Conservation (phyloP, 2,797 vertebrate genomes). For the Danio kyathit region DNA sequence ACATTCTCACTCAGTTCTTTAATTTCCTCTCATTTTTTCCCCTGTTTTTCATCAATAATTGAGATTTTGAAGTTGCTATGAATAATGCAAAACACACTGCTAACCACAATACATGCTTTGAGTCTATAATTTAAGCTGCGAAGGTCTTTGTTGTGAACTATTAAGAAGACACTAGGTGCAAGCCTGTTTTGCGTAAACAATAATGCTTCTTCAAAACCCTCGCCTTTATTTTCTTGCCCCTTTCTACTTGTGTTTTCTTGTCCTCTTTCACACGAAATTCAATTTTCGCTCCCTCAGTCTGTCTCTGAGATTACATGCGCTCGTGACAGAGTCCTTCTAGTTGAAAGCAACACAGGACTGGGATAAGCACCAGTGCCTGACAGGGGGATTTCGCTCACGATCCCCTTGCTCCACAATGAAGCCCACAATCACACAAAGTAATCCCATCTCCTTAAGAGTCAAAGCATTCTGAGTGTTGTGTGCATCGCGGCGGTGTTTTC, state of each 20-base stretch:
- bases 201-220: slow-evolving; percentile 21
- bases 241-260: slow-evolving; percentile 30
- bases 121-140: slow-evolving; percentile 60
- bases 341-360: slow-evolving; percentile 78
- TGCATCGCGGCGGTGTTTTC: slow-evolving; percentile 15
- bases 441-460: slow-evolving; percentile 78
- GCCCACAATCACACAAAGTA: slow-evolving; percentile 80
- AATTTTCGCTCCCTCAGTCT: slow-evolving; percentile 74
- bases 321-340: slow-evolving; percentile 75
- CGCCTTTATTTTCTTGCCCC: slow-evolving; percentile 35
- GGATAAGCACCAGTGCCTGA: slow-evolving; percentile 80
- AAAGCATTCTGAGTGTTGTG: slow-evolving; percentile 69
- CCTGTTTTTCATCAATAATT: slow-evolving; percentile 60
- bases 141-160: slow-evolving; percentile 62
- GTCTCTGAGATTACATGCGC: slow-evolving; percentile 81
- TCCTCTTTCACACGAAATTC: slow-evolving; percentile 65
- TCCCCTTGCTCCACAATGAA: slow-evolving; percentile 79
- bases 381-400: slow-evolving; percentile 80
- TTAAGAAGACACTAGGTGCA: slow-evolving; percentile 44
- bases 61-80: slow-evolving; percentile 64
- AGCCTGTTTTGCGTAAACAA: slow-evolving; percentile 34
- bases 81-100: slow-evolving; percentile 80
- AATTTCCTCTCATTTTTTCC: slow-evolving; percentile 69
- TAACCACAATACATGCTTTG: slow-evolving; percentile 65
- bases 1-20: slow-evolving; percentile 61